Base-by-base conservation (phyloP, 2,113 vertebrate genomes). In the Microcebus tavaratra region DNA sequence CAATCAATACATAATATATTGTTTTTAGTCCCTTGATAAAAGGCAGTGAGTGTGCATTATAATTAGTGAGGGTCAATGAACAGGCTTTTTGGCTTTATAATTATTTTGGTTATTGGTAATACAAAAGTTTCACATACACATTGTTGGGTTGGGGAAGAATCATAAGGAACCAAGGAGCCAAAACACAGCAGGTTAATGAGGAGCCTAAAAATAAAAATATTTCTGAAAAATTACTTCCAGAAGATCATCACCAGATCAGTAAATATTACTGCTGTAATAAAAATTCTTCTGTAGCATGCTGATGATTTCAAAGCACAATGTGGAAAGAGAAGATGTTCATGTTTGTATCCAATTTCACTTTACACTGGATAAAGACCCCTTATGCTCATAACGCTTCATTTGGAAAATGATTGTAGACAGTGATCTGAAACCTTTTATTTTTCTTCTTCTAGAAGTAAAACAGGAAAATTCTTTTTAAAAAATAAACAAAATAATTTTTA, bases 21-120 rank as follows among this genome's bases (percentile, higher is more conserved):
- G 36, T 27, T 88, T 87, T 82, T 25, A 72, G 79, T 53, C 14
- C 13, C 68, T 83, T 55, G 3, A 65, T 57, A 90, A 88, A 55
- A n/a, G 21, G 31, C 36, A 87, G 45, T 34, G 63, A 84, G 34
- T 63, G 1, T 78, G 23, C 17, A 12, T 65, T 31, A n/a, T 31
- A 72, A 65, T 78, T 92, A 67, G 23, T n/a, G 57, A 48, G 87
- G 23, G 31, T 75, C 76, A 79, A 36, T 80, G 50, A 36, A 27
- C 5, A 13, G 15, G 21, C 36, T 96, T 87, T 48, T 95, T 50
- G 68, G 48, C 31, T 93, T 95, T 78, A 29, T 83, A 93, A 87
- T 80, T 91, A 25, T 42, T 86, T 75, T 65, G 23, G 0, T 39
- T 94, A 70, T 73, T 15, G 82, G 53, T 55, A 36, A 82, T 42